These are phyloP conservation scores for Myotis myotis DNA, from an alignment of 2,797 vertebrate species.

Conservation along the genomic window DNA sequence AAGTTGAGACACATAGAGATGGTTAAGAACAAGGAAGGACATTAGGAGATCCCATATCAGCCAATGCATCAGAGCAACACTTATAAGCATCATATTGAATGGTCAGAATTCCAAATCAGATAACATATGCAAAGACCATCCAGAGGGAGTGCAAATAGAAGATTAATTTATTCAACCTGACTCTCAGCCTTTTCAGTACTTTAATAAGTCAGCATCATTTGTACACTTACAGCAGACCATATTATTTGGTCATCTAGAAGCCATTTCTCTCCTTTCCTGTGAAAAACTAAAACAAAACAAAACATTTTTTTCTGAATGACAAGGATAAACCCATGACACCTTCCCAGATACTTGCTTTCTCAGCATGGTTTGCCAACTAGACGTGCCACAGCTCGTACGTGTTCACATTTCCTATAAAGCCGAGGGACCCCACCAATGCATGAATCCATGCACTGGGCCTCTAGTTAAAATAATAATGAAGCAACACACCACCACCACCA, in stretches of 20 bases:
- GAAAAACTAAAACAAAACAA: background rate
- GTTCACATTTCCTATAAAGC: no score
- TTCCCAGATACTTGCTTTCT: background rate
- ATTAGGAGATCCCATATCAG: background rate
- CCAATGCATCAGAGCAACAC: background rate
- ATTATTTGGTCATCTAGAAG: background rate
- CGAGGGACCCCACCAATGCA: no score
- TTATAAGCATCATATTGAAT: background rate
- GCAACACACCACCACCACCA: background rate
- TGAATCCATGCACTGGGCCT: no score
- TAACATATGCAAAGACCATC: background rate
- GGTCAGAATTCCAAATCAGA: background rate
- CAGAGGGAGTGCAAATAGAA: background rate
- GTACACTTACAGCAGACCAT: background rate
- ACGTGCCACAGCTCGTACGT: no score
- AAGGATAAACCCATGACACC: background rate
- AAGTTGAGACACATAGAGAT: background rate
- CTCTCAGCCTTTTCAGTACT: background rate
- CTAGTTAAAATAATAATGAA: background rate
- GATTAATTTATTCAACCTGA: background rate
- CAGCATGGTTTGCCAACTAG: no score
- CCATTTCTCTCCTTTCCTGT: background rate
- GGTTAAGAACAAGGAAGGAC: background rate
- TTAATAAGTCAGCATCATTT: background rate
- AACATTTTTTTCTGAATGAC: background rate